Evolutionary conservation across 2,797 vertebrate species (phyloP), one percentile per base, ranked within the genome.

Genomic region (Tiaroga cobitis): DNA sequence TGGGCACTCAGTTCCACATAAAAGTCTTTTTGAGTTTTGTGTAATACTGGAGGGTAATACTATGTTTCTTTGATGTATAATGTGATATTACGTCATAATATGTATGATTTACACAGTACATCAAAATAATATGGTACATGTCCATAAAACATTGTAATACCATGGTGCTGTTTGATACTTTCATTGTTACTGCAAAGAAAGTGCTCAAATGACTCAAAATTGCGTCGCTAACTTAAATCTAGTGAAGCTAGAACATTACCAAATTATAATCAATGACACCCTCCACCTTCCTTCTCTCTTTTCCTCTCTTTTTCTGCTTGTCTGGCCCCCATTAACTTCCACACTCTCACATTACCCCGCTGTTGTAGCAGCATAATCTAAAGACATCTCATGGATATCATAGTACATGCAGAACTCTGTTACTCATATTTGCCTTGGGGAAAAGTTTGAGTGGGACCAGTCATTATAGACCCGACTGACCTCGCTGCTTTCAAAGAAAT

Each of bases 381-480:
- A n/a, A 69, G 82, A 69, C 74, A 69, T 37, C 61, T 65, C 41
- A 32, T 67, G 61, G 78, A 80, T 80, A 80, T 67, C 78, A 16
- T 46, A 43, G 49, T 59, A 78, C 74, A 78, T 56, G 8, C 46
- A 76, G n/a, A 56, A 77, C 63, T 77, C 63, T 76, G 82, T 68
- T 77, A 76, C 72, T 83, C 61, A 54, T 77, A 43, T 84, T 77
- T 84, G 82, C 82, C 82, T 67, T 83, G 43, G 72, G 70, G 59
- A 84, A 13, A 67, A 11, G 61, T 84, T 56, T 68, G 59, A 84
- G 63, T 69, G 65, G 34, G 74, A 49, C 34, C 74, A 84, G 73
- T 76, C 72, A 72, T 24, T 5, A 24, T 54, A 56, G 82, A 54
- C 74, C 82, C 8, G n/a, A 8, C 49, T 84, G 82, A 84, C 76